Base-by-base conservation (phyloP, 2,888 invertebrate genomes). In the Eupithecia subfuscata region DNA sequence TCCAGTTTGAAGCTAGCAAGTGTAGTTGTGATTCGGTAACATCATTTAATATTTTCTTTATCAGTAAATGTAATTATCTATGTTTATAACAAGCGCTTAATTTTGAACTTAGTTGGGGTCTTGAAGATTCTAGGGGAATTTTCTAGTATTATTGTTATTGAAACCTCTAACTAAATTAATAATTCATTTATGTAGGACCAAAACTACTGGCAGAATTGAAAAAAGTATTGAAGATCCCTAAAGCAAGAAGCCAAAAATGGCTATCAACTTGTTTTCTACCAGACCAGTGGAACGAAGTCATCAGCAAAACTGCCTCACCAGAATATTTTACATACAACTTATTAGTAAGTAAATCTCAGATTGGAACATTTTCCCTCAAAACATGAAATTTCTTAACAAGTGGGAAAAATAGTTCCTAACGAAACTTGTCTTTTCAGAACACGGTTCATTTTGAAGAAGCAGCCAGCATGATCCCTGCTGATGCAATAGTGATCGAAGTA, bases 291-390 rank as follows among this genome's bases (percentile, higher is more conserved):
- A 92, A 95, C 25, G 92, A 95, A 4, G 90, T 95, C 0, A 89
- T 95, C 18, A 96, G 96, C 0, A 91, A 95, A 82, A 91, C 94
- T 37, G 96, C 96, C 3, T 97, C 98, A 0, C 97, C 98, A 0
- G 97, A 97, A 82, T 98, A 98, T 85, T 97, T 97, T 83, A 96
- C 97, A 0, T 97, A 98, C 86, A 98, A 98, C 88, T 92, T 98
- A 68, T 88, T 97, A 79, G 83, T 97, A 95, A 91, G 80, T 91
- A 30, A 30, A 30, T 30, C 30, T 30, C 30, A 30, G 2, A 30
- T 30, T 30, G 30, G 30, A 30, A 30, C 3, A 30, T 30, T 30
- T 30, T 30, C 30, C 30, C 30, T 30, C 30, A 2, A 30, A 30
- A 30, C 30, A 30, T 30, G 3, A 3, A 30, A 30, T 30, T 30